A percentile compares a stretch with the other conserved stretches of the same genome.
phyloP scores from a whole-genome alignment of 2,797 vertebrate species.

The Sarcoramphus papa region DNA sequence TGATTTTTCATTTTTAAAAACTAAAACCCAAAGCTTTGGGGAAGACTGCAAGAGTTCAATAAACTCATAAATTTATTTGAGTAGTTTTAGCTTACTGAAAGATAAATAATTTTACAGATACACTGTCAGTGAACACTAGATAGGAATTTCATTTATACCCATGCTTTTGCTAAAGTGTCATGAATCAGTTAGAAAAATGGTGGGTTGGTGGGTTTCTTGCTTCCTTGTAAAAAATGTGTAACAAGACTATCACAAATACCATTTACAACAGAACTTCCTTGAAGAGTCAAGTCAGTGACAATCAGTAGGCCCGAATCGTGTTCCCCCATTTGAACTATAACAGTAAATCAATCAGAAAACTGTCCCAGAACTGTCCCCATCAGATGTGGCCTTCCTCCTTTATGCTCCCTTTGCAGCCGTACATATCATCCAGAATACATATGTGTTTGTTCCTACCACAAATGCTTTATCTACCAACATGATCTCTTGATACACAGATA shows the following conservation, averaged over 20 bases:
- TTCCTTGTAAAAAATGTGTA: background rate
- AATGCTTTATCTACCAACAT: background rate
- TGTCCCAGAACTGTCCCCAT: too few species aligned
- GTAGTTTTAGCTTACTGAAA: background rate
- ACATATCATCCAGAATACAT: background rate
- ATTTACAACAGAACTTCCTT: background rate
- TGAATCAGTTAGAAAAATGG: background rate
- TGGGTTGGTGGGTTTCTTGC: background rate
- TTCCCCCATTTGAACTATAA: background rate
- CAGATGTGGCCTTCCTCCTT: background rate
- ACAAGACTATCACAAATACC: background rate
- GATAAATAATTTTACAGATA: background rate
- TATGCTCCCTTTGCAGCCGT: background rate
- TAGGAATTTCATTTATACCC: background rate
- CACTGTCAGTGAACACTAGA: background rate
- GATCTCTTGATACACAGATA: background rate
- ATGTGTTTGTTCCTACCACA: background rate
- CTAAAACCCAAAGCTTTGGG: background rate
- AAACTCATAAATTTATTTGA: background rate
- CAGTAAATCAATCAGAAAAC: background rate
- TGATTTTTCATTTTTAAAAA: background rate
- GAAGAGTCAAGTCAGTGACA: background rate
- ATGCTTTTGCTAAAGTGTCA: background rate
- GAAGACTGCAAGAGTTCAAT: background rate
- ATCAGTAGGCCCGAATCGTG: background rate